A percentile compares a stretch with the other conserved stretches of the same genome.
Conservation (phyloP, 2,113 vertebrate genomes). For the Chaetodon trifascialis region DNA sequence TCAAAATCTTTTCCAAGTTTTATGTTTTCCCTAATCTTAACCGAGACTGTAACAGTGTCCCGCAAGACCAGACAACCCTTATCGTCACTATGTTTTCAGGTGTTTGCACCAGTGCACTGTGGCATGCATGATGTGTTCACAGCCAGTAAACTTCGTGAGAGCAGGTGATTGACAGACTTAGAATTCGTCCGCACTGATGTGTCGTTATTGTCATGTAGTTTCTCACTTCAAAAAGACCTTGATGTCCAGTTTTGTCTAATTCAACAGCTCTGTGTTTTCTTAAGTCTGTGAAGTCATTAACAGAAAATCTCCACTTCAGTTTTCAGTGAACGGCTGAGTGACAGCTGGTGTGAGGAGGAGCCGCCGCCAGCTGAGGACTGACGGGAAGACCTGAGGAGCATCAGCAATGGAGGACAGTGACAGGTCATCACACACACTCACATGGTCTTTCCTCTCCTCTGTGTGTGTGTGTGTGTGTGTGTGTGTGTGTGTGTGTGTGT, state of each 20-base stretch:
- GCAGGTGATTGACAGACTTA: background rate
- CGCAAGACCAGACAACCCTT: too few species aligned
- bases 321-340: slow-evolving; percentile 29
- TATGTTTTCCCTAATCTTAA: background rate
- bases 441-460: background rate
- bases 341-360: background rate
- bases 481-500: background rate
- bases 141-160: too few species aligned
- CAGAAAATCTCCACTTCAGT: slow-evolving; percentile 2
- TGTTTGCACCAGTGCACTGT: too few species aligned
- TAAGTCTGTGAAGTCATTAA: slow-evolving; percentile 9
- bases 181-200: background rate
- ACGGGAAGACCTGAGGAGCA: background rate
- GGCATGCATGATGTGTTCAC: background rate
- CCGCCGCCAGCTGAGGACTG: accelerated
- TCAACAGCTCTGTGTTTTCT: background rate
- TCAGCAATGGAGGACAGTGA: background rate
- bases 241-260: background rate
- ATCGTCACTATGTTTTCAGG: too few species aligned
- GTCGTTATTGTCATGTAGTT: background rate
- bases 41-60: background rate
- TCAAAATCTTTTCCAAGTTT: background rate
- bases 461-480: background rate
- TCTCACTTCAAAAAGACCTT: background rate
- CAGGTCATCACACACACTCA: slow-evolving; percentile 8